Percentiles rank a stretch among this genome's conserved stretches.
phyloP scores from a whole-genome alignment of 92 coral and sea anemone genomes.

The Bergia sp. region DNA sequence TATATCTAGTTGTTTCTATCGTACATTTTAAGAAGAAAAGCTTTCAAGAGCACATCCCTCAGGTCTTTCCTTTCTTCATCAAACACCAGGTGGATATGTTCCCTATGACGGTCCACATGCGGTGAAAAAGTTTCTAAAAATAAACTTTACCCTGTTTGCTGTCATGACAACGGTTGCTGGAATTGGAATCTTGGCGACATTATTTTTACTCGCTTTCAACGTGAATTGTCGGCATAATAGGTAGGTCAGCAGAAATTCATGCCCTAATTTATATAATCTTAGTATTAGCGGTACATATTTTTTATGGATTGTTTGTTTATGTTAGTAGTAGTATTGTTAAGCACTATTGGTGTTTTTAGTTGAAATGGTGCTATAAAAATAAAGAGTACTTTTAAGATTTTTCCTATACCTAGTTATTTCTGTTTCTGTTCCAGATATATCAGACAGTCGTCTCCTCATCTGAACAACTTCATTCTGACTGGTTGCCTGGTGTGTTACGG shows the following conservation, averaged over 20 bases:
- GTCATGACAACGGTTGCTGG: constrained; percentile 57
- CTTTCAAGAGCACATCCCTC: neutral
- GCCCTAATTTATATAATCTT: too few species aligned
- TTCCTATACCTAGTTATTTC: neutral
- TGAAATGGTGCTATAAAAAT: too few species aligned
- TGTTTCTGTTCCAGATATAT: constrained; percentile 47
- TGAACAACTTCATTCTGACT: constrained; percentile 69
- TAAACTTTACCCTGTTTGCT: constrained; percentile 51
- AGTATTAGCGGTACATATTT: too few species aligned
- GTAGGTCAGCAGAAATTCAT: constrained; percentile 33
- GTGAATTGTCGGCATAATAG: constrained; percentile 50
- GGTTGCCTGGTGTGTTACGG: constrained; percentile 71
- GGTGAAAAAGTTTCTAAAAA: constrained; percentile 21
- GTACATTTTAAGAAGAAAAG: neutral
- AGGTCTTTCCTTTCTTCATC: neutral
- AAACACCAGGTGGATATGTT: constrained; percentile 51
- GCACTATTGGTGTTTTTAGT: too few species aligned
- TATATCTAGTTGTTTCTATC: neutral
- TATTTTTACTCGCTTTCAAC: constrained; percentile 59
- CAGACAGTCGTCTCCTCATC: constrained; percentile 72
- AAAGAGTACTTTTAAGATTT: too few species aligned
- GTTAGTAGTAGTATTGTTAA: too few species aligned
- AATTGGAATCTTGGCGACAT: constrained; percentile 58
- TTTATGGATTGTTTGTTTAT: too few species aligned
- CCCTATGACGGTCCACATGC: constrained; percentile 43